Evolutionary conservation across 2,113 vertebrate species (phyloP).

Genomic region (Oryzias celebensis): DNA sequence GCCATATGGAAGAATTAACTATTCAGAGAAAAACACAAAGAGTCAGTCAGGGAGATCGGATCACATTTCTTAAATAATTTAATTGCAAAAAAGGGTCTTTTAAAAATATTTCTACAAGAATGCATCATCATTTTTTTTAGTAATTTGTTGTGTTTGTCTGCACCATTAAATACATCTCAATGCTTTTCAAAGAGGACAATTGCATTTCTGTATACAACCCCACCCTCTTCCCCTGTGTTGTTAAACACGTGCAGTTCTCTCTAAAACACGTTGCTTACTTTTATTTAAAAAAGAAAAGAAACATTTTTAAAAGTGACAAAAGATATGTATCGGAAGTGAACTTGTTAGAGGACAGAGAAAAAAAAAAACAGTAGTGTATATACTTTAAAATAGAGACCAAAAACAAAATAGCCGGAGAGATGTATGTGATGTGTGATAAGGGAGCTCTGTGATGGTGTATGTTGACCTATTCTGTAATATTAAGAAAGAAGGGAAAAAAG

Average conservation of each 20-base stretch:
- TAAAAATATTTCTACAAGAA: constrained; percentile 93
- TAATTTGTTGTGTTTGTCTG: constrained; percentile 72
- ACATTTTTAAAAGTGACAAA: constrained; percentile 52
- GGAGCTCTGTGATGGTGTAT: constrained; percentile 4
- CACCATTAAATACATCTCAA: constrained; percentile 75
- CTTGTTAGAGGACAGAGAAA: constrained; percentile 49
- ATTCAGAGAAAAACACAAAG: constrained; percentile 48
- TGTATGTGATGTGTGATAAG: constrained; percentile 7
- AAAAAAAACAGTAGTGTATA: constrained; percentile 40
- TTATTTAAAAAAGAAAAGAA: constrained; percentile 5
- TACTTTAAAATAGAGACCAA: constrained; percentile 57
- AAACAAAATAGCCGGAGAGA: constrained; percentile 36
- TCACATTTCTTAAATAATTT: constrained; percentile 91
- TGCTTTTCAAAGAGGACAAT: constrained; percentile 69
- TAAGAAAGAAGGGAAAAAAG: constrained; percentile 42
- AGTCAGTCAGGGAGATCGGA: constrained; percentile 40
- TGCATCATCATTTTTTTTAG: constrained; percentile 76
- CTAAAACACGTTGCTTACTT: constrained; percentile 49
- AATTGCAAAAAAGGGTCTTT: constrained; percentile 90
- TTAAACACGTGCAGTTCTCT: constrained; percentile 65
- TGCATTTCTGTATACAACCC: constrained; percentile 43
- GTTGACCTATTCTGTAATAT: not conserved
- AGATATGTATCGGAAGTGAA: constrained; percentile 38
- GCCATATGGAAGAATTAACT: constrained; percentile 20
- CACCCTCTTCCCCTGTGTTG: constrained; percentile 26